These are phyloP conservation scores for Calameuta filiformis DNA, from an alignment of 2,888 invertebrate genomes.

Conservation along the genomic window DNA sequence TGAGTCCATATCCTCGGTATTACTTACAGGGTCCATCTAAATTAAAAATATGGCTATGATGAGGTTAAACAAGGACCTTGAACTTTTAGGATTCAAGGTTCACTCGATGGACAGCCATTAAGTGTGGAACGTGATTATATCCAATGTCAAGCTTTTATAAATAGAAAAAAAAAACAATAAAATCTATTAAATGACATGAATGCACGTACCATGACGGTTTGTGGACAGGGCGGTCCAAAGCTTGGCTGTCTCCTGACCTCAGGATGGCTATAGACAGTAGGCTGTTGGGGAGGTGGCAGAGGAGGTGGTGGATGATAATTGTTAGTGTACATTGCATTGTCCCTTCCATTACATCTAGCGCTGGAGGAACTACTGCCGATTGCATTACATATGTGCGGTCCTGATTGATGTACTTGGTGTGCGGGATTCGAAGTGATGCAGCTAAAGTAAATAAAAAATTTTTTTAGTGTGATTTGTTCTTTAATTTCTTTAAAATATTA, in stretches of 20 bases:
- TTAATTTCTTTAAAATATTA: background rate
- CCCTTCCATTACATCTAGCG: slow-evolving; percentile 43
- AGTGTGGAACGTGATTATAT: background rate
- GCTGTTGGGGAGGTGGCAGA: slow-evolving; percentile 62
- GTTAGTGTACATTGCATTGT: slow-evolving; percentile 35
- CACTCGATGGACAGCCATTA: background rate
- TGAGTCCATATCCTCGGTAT: slow-evolving; percentile 58
- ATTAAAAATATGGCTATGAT: background rate
- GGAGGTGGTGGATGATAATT: slow-evolving; percentile 37
- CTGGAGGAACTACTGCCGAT: slow-evolving; percentile 41
- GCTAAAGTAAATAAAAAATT: slow-evolving; percentile 17
- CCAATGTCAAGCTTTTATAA: background rate
- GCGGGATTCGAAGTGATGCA: slow-evolving; percentile 46
- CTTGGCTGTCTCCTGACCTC: slow-evolving; percentile 56
- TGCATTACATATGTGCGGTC: slow-evolving; percentile 40
- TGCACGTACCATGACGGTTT: slow-evolving; percentile 43
- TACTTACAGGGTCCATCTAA: slow-evolving; percentile 68
- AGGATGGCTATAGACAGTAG: slow-evolving; percentile 66
- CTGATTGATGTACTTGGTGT: slow-evolving; percentile 44
- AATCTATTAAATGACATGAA: background rate
- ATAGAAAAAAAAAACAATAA: background rate
- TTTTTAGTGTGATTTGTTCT: background rate
- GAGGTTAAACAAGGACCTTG: background rate
- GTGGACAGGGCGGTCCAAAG: slow-evolving; percentile 49
- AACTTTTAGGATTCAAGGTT: background rate